A percentile compares a stretch with the other conserved stretches of the same genome.
These are phyloP conservation scores for Choreutis nemorana DNA, from an alignment of 2,888 invertebrate species.

Conservation along the genomic window DNA sequence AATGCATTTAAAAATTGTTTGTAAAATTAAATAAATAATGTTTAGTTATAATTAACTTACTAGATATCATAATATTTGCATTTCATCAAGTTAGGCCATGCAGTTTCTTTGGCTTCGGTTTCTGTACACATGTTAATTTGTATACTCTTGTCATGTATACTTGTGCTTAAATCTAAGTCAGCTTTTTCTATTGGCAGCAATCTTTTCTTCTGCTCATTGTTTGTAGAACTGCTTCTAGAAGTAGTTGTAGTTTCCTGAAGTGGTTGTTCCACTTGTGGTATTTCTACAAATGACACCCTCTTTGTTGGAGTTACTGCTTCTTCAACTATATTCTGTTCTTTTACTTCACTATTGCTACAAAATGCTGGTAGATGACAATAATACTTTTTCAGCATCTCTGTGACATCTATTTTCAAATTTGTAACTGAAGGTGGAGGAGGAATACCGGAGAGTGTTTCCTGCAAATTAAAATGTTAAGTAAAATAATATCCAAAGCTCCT, in stretches of 20 bases:
- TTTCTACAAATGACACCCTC: constrained; percentile 43
- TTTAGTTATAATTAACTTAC: constrained; percentile 58
- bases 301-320: constrained; percentile 45
- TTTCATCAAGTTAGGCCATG: constrained; percentile 70
- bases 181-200: constrained; percentile 13
- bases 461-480: constrained; percentile 19
- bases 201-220: not conserved
- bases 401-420: constrained; percentile 70
- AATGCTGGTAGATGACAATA: constrained; percentile 61
- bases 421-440: constrained; percentile 80
- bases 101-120: constrained; percentile 34
- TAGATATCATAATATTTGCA: constrained; percentile 75
- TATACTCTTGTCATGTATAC: constrained; percentile 31
- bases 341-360: constrained; percentile 35
- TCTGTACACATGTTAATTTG: constrained; percentile 37
- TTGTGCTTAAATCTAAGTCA: constrained; percentile 30
- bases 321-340: no score
- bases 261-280: constrained; percentile 20
- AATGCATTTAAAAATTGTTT: no score
- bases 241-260: not conserved
- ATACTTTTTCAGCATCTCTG: constrained; percentile 69
- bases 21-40: not conserved
- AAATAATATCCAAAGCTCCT: not conserved
- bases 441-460: constrained; percentile 72
- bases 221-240: not conserved